Evolutionary conservation across 1,140 invertebrate genomes (phyloP), one percentile per base, ranked within the genome.

Genomic region (Zophobas morio): DNA sequence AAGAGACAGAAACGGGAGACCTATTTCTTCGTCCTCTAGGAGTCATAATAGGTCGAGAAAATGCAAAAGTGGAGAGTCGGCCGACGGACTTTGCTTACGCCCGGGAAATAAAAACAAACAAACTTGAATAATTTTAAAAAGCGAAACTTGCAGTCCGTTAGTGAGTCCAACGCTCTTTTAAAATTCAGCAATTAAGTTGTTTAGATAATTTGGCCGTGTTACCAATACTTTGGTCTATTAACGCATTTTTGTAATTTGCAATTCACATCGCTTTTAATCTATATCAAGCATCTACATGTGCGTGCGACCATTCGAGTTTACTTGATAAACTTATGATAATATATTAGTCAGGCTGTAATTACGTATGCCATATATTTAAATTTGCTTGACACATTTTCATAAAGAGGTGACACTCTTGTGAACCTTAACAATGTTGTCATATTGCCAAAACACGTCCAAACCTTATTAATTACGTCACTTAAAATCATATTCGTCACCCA

Each of bases 151-250:
- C 20, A 20, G 20, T 20, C 20, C 20, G 20, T 20, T 20, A 20
- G 6, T 54, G 35, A 40, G 35, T 66, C 33, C 20, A 33, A 34
- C 39, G 35, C 37, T 66, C 42, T 66, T n/a, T 54, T 6, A 73
- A 73, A 72, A 36, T 56, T 20, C 33, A n/a, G 35, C 71, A 73
- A 73, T 73, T 73, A 73, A 73, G 34, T 73, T 73, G 33, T 73
- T 53, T 53, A 54, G 53, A 36, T 73, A 73, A 73, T 66, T 66
- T 66, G 42, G 36, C 42, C 37, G 8, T 42, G 37, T 66, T 47
- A 54, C 54, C 71, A 39, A 54, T 73, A 56, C 56, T 54, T 42
- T 49, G 37, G 71, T 54, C 36, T 56, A 73, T 54, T 73, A 73
- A 42, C 36, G 49, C 54, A 54, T 6, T 73, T 73, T 53, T 42